These are phyloP conservation scores for Rhizomys pruinosus DNA, from an alignment of 2,113 vertebrate genomes.

Conservation along the genomic window DNA sequence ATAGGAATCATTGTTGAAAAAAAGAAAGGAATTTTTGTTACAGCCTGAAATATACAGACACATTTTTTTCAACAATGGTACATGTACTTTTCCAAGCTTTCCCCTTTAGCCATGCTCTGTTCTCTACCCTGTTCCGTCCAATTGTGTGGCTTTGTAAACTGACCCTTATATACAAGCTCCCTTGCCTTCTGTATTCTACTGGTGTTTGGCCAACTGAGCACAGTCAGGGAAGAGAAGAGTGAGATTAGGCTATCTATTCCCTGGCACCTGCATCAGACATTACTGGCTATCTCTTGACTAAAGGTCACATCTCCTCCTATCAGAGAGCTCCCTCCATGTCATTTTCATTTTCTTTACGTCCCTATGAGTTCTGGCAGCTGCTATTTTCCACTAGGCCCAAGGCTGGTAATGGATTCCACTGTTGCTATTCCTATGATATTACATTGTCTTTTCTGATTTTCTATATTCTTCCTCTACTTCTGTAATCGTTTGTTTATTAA, in stretches of 20 bases:
- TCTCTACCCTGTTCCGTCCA: not conserved
- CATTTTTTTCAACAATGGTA: not conserved
- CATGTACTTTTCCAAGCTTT: not conserved
- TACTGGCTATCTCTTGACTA: not conserved
- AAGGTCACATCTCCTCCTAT: not conserved
- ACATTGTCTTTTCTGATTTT: not conserved
- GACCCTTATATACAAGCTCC: not conserved
- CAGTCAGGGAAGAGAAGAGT: not conserved
- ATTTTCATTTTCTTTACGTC: constrained; percentile 1
- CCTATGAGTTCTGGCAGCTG: constrained; percentile 18
- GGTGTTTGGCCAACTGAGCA: not conserved
- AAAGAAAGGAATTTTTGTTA: not conserved
- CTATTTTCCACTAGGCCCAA: not conserved
- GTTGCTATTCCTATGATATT: constrained; percentile 14
- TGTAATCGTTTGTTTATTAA: constrained; percentile 17
- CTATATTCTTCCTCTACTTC: not conserved
- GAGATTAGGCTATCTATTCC: not conserved
- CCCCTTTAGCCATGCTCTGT: not conserved
- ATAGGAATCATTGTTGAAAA: not conserved
- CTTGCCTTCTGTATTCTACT: constrained; percentile 23
- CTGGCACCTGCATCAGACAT: not conserved
- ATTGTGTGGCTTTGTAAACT: not conserved
- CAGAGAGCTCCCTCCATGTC: not conserved
- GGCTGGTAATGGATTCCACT: not conserved
- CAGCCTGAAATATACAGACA: not conserved